Base-by-base conservation (phyloP, 2,888 invertebrate species). In the Aelia acuminata region DNA sequence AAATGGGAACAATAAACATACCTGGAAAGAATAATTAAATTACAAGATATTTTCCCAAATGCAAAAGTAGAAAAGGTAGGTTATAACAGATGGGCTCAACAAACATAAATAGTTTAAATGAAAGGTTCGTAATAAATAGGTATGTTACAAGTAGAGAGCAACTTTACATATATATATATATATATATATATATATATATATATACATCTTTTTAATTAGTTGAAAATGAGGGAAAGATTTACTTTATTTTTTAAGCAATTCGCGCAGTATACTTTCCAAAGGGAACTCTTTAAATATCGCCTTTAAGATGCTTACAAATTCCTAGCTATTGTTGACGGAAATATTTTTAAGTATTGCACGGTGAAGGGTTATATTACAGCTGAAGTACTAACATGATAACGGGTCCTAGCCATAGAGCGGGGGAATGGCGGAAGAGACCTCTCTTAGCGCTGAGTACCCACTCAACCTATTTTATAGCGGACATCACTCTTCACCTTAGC, bases 391-490 rank as follows among this genome's bases (percentile, higher is more conserved):
- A 70, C 5, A 35, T 1, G 5, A 70, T 70, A 70, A 70, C 31
- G 63, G 20, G 5, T 35, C 63, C 63, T 13, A 15, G 63, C 15
- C 63, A 0, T 53, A 0, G 26, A 18, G 63, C 63, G 35, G 10
- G 53, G 10, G 10, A 26, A 57, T 57, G 26, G 15, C 31, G 31
- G 31, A n/a, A 49, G 53, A 35, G 20, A 35, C 31, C 63, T 35
- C 35, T 35, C 31, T 35, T 70, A 70, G 63, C 1, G 63, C 8
- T 35, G 63, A 70, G 63, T 70, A 70, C 63, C 63, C 63, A 70
- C 63, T 70, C 63, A 70, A 70, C 63, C 63, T 70, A 70, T 70
- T 70, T 70, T 70, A 70, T 70, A 70, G 63, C 63, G 31, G 63
- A 26, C 63, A 70, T 70, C 63, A 70, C 35, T 70, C 63, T 70